Evolutionary conservation across 2,113 vertebrate species (phyloP).

Genomic region (Arothron firmamentum): DNA sequence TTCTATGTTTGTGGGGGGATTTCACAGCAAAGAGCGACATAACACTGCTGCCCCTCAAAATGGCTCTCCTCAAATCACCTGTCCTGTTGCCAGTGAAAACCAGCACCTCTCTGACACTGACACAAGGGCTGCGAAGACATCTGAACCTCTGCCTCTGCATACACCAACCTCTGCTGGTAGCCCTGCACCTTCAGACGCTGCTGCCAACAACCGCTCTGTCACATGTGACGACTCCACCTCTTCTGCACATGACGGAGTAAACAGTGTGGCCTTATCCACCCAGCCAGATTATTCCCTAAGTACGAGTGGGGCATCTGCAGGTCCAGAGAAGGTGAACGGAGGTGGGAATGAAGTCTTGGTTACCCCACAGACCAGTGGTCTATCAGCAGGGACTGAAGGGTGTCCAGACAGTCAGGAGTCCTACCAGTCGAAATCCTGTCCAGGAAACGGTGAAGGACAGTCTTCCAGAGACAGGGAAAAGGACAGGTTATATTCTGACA

Average conservation of each 20-base stretch:
- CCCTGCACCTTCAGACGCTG: slow-evolving; percentile 26
- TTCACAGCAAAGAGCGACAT: slow-evolving; percentile 29
- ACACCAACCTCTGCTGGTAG: slow-evolving; percentile 18
- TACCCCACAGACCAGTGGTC: slow-evolving; percentile 16
- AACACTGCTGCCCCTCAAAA: slow-evolving; percentile 27
- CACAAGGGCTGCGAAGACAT: slow-evolving; percentile 42
- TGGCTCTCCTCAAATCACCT: slow-evolving; percentile 33
- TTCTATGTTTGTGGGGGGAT: neutral
- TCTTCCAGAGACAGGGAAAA: slow-evolving; percentile 37
- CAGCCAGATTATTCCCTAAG: slow-evolving; percentile 20
- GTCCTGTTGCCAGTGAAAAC: slow-evolving; percentile 34
- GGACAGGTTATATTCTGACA: slow-evolving; percentile 35
- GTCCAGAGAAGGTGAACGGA: slow-evolving; percentile 12
- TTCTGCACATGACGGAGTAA: slow-evolving; percentile 21
- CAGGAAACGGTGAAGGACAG: slow-evolving; percentile 28
- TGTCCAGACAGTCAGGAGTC: slow-evolving; percentile 36
- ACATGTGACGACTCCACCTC: slow-evolving; percentile 19
- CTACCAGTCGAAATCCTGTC: slow-evolving; percentile 35
- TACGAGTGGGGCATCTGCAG: slow-evolving; percentile 10
- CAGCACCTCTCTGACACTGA: slow-evolving; percentile 29
- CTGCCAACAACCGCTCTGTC: slow-evolving; percentile 20
- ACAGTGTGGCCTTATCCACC: slow-evolving; percentile 30
- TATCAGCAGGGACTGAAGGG: slow-evolving; percentile 19
- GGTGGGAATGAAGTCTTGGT: slow-evolving; percentile 19
- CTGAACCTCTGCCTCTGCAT: slow-evolving; percentile 37